A percentile compares a stretch with the other conserved stretches of the same genome.
These are phyloP conservation scores for Ornithoptera alexandrae DNA, from an alignment of 2,888 invertebrate genomes.

Conservation along the genomic window DNA sequence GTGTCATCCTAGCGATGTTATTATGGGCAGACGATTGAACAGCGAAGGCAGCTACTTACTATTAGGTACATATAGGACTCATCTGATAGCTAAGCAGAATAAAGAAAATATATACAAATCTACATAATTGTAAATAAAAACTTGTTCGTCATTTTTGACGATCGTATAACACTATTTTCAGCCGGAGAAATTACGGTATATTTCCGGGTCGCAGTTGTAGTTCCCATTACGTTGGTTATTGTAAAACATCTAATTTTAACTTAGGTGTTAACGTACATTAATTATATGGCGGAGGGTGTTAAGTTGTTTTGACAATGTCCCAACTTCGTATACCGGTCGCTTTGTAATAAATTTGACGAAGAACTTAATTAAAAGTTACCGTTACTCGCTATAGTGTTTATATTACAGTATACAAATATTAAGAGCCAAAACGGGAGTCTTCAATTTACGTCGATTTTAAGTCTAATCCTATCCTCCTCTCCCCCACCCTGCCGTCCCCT, in stretches of 20 bases:
- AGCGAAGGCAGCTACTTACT: too few species aligned
- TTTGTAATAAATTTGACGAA: conserved; percentile 45
- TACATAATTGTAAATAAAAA: background rate
- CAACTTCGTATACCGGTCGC: conserved; percentile 53
- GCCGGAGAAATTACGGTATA: conserved; percentile 45
- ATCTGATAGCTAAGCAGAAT: too few species aligned
- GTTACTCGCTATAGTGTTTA: background rate
- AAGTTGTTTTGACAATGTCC: conserved; percentile 63
- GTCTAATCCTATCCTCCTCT: too few species aligned
- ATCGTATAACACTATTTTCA: background rate
- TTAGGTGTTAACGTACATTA: conserved; percentile 70
- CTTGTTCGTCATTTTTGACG: background rate
- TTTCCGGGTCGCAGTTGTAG: conserved; percentile 44
- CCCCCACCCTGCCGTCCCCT: too few species aligned
- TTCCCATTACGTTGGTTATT: conserved; percentile 54
- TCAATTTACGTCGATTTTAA: too few species aligned
- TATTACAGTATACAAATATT: background rate
- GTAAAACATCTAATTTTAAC: conserved; percentile 59
- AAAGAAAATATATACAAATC: too few species aligned
- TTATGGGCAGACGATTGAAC: too few species aligned
- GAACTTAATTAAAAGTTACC: conserved; percentile 38
- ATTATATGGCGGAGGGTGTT: conserved; percentile 53
- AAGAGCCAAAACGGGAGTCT: too few species aligned
- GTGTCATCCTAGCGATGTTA: too few species aligned
- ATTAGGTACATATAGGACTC: too few species aligned